Evolutionary conservation across 2,113 vertebrate species (phyloP), one percentile per base, ranked within the genome.

Genomic region (Hemibagrus wyckioides): DNA sequence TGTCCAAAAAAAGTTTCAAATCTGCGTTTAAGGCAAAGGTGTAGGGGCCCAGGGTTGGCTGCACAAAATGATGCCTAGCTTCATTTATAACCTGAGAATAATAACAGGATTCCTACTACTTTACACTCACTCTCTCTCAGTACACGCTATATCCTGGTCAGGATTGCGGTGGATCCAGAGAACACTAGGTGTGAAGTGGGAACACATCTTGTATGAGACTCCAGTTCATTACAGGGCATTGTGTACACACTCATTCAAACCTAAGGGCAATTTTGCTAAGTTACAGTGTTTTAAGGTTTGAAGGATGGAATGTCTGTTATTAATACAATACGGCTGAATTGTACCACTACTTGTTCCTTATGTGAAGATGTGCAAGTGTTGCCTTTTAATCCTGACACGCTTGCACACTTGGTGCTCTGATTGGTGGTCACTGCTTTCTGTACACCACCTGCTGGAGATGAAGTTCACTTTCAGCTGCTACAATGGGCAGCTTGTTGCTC

Each of bases 401-500:
- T 63, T 83, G 71, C 50, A 83, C 50, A 54, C 44, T 77, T 36
- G 28, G n/a, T n/a, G n/a, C n/a, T 73, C 39, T n/a, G 30, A 15
- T 44, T 65, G 56, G 41, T 59, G 73, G 30, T 97, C 94, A 97
- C 71, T 90, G 94, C 90, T 96, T 97, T 92, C 96, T 96, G 79
- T 92, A 91, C 52, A 99, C 97, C 83, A 97, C 95, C 75, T 98
- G 97, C 6, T 97, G 96, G 61, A 99, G 96, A 91, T 97, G 97
- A 85, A 99, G 95, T 93, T 99, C 98, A 0, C 97, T 99, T 90
- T 98, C 98, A 0, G 97, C 98, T 0, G 98, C 98, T 44, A 99
- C 95, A 0, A 99, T 99, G 57, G 98, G 98, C 94, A 98, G 96
- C 91, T 97, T 94, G 0, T 97, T 98, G 92, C 96, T 96, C 91